Percentiles rank a stretch among this genome's conserved stretches.
Conservation (phyloP, 1,140 invertebrate species). For the Leptoteleia sp. region DNA sequence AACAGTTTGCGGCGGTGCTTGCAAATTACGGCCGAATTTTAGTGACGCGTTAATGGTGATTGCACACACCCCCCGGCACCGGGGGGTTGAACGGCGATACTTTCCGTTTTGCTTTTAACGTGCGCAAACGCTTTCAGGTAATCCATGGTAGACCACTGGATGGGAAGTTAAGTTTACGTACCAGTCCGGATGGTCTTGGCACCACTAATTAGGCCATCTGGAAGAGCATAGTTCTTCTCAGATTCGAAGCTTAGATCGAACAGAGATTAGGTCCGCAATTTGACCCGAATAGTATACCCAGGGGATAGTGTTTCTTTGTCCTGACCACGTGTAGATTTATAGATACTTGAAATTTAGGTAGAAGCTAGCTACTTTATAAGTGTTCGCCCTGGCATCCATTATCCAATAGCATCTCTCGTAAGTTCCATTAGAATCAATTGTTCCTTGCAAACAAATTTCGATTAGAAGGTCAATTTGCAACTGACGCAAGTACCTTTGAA, state of each 20-base stretch:
- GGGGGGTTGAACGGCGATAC: neutral
- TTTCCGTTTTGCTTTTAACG: neutral
- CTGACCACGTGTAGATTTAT: neutral
- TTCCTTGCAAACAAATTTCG: too few species aligned
- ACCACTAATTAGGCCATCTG: neutral
- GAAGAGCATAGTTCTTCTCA: conserved; percentile 9
- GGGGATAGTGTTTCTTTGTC: conserved; percentile 22
- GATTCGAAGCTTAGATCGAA: neutral
- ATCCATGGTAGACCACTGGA: neutral
- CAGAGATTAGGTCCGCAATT: conserved; percentile 1
- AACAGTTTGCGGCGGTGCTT: neutral
- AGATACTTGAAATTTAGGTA: neutral
- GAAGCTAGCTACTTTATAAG: neutral
- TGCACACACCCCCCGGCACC: too few species aligned
- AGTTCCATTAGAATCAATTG: too few species aligned
- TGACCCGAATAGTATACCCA: conserved; percentile 3
- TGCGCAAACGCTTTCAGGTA: neutral
- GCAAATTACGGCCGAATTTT: neutral
- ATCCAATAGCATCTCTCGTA: too few species aligned
- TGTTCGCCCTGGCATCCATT: too few species aligned
- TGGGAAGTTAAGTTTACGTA: neutral
- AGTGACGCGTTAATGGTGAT: neutral
- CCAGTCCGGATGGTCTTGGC: neutral
- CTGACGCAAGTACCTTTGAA: too few species aligned
- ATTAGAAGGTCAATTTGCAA: too few species aligned